phyloP scores from a whole-genome alignment of 1,140 invertebrate genomes.

The Microvelia longipes region DNA sequence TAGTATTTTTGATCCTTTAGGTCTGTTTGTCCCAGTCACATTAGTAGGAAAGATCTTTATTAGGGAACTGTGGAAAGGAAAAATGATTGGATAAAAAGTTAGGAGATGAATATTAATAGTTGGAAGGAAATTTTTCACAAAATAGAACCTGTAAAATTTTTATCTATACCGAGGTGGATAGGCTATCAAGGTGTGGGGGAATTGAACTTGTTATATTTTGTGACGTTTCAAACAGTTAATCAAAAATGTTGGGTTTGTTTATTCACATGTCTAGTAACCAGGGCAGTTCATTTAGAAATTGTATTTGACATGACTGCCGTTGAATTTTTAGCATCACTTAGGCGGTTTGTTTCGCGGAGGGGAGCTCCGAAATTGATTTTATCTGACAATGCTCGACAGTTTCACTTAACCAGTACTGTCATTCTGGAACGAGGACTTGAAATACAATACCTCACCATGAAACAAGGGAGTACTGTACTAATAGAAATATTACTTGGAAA shows the following conservation, averaged over 20 bases:
- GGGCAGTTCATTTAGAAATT: background rate
- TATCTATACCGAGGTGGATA: background rate
- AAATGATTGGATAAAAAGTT: background rate
- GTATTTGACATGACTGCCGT: background rate
- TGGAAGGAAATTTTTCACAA: background rate
- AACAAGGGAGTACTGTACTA: background rate
- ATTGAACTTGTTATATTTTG: background rate
- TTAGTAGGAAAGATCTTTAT: background rate
- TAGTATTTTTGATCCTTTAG: background rate
- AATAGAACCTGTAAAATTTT: background rate
- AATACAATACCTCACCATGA: background rate
- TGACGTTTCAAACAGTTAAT: background rate
- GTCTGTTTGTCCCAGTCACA: background rate
- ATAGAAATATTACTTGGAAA: background rate
- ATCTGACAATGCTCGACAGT: background rate
- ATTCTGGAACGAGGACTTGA: background rate
- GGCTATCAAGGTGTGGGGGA: background rate
- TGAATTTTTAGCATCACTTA: background rate
- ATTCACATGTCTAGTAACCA: background rate
- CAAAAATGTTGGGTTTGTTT: background rate
- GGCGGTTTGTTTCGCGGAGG: background rate
- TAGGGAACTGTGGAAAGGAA: background rate
- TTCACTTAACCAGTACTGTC: background rate
- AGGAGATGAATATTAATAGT: background rate
- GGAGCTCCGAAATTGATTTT: background rate